A percentile compares a stretch with the other conserved stretches of the same genome.
Evolutionary conservation across 2,888 invertebrate genomes (phyloP).

Genomic region (Ditula angustiorana): DNA sequence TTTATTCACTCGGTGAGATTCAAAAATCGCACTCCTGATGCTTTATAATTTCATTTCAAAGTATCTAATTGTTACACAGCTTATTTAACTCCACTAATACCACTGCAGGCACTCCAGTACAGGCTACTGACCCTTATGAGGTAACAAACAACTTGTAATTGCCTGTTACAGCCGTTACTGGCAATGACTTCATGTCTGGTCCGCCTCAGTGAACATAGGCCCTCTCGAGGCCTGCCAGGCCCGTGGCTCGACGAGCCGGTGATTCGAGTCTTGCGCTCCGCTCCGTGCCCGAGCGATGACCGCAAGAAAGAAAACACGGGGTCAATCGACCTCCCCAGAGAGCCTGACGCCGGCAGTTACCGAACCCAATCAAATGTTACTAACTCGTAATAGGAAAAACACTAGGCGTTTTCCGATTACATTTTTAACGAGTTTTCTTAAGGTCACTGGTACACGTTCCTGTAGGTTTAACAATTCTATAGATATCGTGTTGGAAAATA

Average conservation of each 20-base stretch:
- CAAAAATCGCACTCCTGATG: too few species aligned
- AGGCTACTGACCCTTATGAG: not conserved
- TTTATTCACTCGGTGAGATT: too few species aligned
- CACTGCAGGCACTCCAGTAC: not conserved
- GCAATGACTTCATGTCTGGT: not conserved
- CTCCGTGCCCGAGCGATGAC: constrained; percentile 12
- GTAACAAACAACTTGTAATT: not conserved
- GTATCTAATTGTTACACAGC: too few species aligned
- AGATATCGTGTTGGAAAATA: not conserved
- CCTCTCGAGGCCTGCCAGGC: not conserved
- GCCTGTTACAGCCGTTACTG: not conserved
- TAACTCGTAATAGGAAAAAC: constrained; percentile 33
- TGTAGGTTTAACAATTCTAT: not conserved
- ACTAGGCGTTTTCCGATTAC: constrained; percentile 6
- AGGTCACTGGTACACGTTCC: constrained; percentile 2
- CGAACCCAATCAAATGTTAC: constrained; percentile 32
- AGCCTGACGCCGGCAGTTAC: constrained; percentile 1
- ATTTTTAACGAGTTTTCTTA: not conserved
- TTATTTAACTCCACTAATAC: too few species aligned
- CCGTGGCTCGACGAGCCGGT: not conserved
- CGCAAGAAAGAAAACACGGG: constrained; percentile 20
- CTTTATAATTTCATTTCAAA: too few species aligned
- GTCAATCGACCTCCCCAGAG: not conserved
- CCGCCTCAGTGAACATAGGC: not conserved
- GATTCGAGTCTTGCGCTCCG: not conserved